Evolutionary conservation across 2,113 vertebrate genomes (phyloP).

Genomic region (Tragulus kanchil): DNA sequence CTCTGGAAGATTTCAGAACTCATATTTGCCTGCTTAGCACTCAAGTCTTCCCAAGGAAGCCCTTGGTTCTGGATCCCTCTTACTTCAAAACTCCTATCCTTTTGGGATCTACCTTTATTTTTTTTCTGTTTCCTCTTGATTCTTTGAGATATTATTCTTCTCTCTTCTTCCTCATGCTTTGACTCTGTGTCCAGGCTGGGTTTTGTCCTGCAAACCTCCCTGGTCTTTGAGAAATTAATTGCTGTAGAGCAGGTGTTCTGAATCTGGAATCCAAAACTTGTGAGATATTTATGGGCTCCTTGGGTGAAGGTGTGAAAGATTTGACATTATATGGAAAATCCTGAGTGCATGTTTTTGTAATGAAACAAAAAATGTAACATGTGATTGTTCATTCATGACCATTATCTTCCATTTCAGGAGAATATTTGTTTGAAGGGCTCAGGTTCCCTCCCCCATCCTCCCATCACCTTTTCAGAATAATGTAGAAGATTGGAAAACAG

Average conservation of each 20-base stretch:
- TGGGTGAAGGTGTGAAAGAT: neutral
- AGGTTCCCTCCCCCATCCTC: neutral
- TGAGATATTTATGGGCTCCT: neutral
- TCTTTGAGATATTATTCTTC: neutral
- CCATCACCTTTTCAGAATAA: neutral
- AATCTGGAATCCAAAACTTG: neutral
- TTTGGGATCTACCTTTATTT: neutral
- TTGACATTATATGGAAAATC: neutral
- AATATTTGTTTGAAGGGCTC: neutral
- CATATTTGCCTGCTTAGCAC: too few relatives aligned
- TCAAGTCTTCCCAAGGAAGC: neutral
- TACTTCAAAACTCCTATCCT: fast-evolving
- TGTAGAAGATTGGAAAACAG: neutral
- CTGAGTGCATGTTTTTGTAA: neutral
- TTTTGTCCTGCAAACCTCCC: neutral
- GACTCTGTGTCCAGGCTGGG: neutral
- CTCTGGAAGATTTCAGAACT: neutral
- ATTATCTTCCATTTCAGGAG: neutral
- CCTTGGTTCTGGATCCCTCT: neutral
- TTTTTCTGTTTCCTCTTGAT: neutral
- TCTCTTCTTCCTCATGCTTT: neutral
- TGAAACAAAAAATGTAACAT: neutral
- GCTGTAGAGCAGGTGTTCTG: neutral
- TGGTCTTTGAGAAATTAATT: neutral
- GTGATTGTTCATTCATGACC: neutral